Evolutionary conservation across 2,888 invertebrate genomes (phyloP).

Genomic region (Opisthograptis luteolata): DNA sequence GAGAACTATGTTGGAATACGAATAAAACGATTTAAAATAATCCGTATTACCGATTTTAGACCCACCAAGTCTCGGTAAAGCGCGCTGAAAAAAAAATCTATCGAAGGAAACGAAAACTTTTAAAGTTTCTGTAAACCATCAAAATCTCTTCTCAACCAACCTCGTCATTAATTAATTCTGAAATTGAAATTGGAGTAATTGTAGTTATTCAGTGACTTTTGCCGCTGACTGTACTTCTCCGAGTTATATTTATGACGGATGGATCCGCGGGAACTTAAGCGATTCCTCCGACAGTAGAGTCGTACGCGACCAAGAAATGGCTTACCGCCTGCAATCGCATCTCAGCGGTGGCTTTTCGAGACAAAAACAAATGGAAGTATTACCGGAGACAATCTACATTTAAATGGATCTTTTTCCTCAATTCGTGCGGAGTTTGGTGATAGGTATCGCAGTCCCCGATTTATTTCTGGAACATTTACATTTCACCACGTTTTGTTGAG

Average conservation of each 20-base stretch:
- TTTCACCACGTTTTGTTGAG: conserved; percentile 52
- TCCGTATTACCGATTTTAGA: too few species aligned
- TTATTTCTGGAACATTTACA: conserved; percentile 77
- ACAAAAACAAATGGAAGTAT: conserved; percentile 84
- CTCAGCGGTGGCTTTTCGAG: conserved; percentile 66
- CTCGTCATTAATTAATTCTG: too few species aligned
- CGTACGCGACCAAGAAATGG: conserved; percentile 61
- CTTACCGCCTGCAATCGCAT: conserved; percentile 67
- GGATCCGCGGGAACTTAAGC: conserved; percentile 34
- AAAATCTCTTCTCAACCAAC: too few species aligned
- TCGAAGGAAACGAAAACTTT: too few species aligned
- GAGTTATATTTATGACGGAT: conserved; percentile 27
- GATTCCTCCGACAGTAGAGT: conserved; percentile 40
- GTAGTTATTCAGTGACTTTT: too few species aligned
- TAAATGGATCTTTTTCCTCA: conserved; percentile 83
- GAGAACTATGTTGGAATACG: too few species aligned
- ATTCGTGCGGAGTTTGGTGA: conserved; percentile 79
- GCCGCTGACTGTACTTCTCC: neutral
- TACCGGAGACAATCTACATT: conserved; percentile 82
- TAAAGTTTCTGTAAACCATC: too few species aligned
- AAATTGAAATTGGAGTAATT: too few species aligned
- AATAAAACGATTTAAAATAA: too few species aligned
- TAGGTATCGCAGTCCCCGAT: conserved; percentile 78
- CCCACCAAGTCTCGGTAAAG: too few species aligned
- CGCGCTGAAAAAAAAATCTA: too few species aligned